These are phyloP conservation scores for Melierax canorus DNA, from an alignment of 2,113 vertebrate species.

Conservation along the genomic window DNA sequence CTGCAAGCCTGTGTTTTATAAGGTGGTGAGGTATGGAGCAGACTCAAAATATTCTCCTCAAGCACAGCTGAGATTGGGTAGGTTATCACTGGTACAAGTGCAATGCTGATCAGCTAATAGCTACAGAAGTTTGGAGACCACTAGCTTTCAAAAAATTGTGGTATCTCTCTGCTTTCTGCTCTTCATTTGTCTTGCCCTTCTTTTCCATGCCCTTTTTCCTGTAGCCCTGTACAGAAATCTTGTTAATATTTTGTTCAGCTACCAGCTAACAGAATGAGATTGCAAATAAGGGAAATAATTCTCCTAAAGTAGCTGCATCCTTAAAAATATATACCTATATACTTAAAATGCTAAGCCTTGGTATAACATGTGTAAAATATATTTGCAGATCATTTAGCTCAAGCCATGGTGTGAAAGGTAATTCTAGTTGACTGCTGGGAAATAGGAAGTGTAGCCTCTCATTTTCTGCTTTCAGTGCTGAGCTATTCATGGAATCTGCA, in stretches of 20 bases:
- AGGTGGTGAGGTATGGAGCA: background rate
- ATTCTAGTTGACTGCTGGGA: slow-evolving; percentile 16
- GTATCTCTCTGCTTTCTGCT: background rate
- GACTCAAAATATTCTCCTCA: background rate
- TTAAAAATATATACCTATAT: background rate
- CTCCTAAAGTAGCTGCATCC: background rate
- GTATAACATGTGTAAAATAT: background rate
- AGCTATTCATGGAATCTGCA: slow-evolving; percentile 27
- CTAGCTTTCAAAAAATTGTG: background rate
- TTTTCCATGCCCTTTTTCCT: background rate
- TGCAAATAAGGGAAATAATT: background rate
- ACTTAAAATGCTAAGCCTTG: background rate
- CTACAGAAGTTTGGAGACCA: background rate
- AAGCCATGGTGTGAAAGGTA: slow-evolving; percentile 20
- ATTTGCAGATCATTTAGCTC: slow-evolving; percentile 22
- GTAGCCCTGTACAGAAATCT: background rate
- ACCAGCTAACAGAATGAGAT: background rate
- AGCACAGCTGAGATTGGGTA: background rate
- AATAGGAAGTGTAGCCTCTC: background rate
- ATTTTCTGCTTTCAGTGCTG: slow-evolving; percentile 28
- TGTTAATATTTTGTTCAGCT: slow-evolving; percentile 8
- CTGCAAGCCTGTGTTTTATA: background rate
- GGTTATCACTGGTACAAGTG: background rate
- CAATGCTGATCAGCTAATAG: background rate
- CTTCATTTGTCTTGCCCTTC: background rate